Evolutionary conservation across 35 echinoderm and acorn worm genomes (phyloP).

Genomic region (Hemicentrotus pulcherrimus): DNA sequence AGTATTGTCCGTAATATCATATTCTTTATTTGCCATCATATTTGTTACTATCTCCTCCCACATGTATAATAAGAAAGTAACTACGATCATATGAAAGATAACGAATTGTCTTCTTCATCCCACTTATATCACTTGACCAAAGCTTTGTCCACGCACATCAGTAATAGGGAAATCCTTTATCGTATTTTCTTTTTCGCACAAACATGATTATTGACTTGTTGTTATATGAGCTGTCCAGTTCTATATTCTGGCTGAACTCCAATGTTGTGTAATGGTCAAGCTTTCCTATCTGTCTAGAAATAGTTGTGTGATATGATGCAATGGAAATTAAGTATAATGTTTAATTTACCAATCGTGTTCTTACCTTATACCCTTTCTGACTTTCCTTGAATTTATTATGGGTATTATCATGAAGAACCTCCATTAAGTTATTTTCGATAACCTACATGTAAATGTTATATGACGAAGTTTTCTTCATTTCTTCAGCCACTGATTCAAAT

Average conservation of each 20-base stretch:
- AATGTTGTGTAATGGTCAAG: background rate
- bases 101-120: background rate
- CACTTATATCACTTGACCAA: slow-evolving; percentile 1
- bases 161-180: slow-evolving; percentile 3
- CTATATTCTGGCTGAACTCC: background rate
- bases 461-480: no score
- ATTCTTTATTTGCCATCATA: background rate
- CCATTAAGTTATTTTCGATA: no score
- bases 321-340: background rate
- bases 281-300: background rate
- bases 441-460: no score
- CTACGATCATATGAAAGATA: background rate
- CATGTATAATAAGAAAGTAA: background rate
- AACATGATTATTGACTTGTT: background rate
- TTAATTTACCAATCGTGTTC: background rate
- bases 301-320: background rate
- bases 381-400: no score
- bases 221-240: background rate
- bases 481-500: no score
- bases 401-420: background rate
- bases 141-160: background rate
- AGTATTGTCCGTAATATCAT: background rate
- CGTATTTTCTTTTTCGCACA: background rate
- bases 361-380: background rate
- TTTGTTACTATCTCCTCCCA: background rate